Evolutionary conservation across 2,113 vertebrate genomes (phyloP), one percentile per base, ranked within the genome.

Genomic region (Tylochromis polylepis): DNA sequence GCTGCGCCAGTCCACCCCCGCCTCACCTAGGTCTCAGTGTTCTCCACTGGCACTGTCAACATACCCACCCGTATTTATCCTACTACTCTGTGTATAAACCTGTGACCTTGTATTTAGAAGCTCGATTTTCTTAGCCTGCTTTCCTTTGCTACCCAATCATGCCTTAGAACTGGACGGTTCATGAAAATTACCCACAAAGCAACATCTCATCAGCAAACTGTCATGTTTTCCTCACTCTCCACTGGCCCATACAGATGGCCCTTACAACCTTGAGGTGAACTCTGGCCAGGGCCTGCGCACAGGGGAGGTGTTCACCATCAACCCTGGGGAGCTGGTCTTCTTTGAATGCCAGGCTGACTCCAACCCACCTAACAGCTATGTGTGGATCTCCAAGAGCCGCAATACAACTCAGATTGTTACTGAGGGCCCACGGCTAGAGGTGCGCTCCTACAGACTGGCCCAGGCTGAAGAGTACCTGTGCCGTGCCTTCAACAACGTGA

Each of bases 261-360:
- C 98, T 62, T 99, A 99, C 41, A 98, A 97, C 90, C 96, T 99
- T 92, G 96, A 93, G 90, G 98, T 99, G 89, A 98, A 96, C 94
- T 98, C 97, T 56, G 97, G 96, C 81, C 97, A 97, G 94, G 97
- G 97, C 75, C 94, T 97, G 80, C 97, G 96, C 72, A 96, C 97
- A 18, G 97, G 97, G 4, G 95, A 96, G 8, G 97, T 99, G 81
- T 99, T 99, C 89, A 98, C 98, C 27, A 95, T 99, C 85, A 97
- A 97, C 72, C 84, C 97, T 3, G 98, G 98, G 46, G 97, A 99
- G 92, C 95, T 97, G 60, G 93, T 97, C 67, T 96, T 96, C 80
- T 98, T 99, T 5, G 95, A 99, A 83, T 99, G 98, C 94, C 97
- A 96, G 22, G 99, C 98, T 1, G 98, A 99, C 65, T 99, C 99